Conservation (phyloP, 2,113 vertebrate genomes). For the Myrmophylax atrothorax region DNA sequence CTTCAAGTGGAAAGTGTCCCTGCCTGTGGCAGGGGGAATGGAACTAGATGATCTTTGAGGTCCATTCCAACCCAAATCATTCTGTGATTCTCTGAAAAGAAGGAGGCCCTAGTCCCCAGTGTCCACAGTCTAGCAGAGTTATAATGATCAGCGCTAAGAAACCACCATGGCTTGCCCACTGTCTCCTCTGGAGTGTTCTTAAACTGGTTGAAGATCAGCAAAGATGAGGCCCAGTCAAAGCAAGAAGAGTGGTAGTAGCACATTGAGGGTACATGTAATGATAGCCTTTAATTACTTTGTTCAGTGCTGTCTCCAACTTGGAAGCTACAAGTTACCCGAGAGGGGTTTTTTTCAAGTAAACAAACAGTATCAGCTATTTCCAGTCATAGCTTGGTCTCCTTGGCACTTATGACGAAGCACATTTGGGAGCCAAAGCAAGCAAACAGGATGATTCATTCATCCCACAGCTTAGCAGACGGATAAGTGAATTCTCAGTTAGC, state of each 20-base stretch:
- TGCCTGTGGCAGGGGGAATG: background rate
- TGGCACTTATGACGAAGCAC: background rate
- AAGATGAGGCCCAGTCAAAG: background rate
- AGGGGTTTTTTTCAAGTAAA: background rate
- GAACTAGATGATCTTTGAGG: background rate
- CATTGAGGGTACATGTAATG: background rate
- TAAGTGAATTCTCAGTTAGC: background rate
- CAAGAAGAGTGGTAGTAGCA: background rate
- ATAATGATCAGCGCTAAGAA: background rate
- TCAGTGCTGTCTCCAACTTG: background rate
- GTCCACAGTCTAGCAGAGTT: background rate
- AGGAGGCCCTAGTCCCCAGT: background rate
- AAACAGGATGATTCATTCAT: slow-evolving; percentile 39
- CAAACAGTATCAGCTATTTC: slow-evolving; percentile 4
- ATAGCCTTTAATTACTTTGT: background rate
- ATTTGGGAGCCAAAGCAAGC: slow-evolving; percentile 35
- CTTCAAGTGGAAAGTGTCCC: background rate
- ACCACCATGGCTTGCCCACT: background rate
- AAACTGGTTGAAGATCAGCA: background rate
- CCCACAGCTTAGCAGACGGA: background rate
- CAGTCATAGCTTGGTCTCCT: background rate
- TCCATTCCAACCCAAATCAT: background rate
- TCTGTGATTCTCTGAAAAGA: background rate
- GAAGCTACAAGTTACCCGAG: background rate
- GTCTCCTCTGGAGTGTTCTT: background rate